Conservation (phyloP, 2,113 vertebrate genomes). For the Marmota flaviventris region DNA sequence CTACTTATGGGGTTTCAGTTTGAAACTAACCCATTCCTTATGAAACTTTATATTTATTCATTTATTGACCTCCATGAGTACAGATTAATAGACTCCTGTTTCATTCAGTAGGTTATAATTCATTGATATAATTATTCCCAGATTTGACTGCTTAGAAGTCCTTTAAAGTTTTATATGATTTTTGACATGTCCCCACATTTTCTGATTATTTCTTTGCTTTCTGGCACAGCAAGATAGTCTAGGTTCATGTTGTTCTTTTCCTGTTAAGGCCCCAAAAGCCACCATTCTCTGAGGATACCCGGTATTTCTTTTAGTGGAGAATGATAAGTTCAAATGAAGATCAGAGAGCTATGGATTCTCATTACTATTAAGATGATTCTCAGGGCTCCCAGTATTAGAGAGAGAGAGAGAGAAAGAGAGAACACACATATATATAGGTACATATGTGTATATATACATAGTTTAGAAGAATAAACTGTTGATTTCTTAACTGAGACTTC, state of each 20-base stretch:
- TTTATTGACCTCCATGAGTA: slow-evolving; percentile 14
- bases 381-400: too few species aligned
- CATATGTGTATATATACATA: not conserved
- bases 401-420: too few species aligned
- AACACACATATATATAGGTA: too few species aligned
- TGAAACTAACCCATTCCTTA: slow-evolving; percentile 19
- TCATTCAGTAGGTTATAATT: slow-evolving; percentile 23
- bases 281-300: not conserved
- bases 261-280: not conserved
- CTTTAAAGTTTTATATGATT: not conserved
- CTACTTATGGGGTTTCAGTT: not conserved
- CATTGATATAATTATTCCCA: not conserved
- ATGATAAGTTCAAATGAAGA: not conserved
- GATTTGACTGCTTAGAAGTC: not conserved
- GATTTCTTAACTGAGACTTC: too few species aligned
- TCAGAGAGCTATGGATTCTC: not conserved
- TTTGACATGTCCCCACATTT: not conserved
- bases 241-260: not conserved
- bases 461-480: not conserved
- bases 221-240: not conserved
- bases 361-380: not conserved
- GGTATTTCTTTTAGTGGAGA: not conserved
- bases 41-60: slow-evolving; percentile 18
- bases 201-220: not conserved
- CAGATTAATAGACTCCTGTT: not conserved